Percentiles rank a stretch among this genome's conserved stretches.
Evolutionary conservation across 1,140 invertebrate species (phyloP).

Genomic region (Zaprionus kolodkinae): DNA sequence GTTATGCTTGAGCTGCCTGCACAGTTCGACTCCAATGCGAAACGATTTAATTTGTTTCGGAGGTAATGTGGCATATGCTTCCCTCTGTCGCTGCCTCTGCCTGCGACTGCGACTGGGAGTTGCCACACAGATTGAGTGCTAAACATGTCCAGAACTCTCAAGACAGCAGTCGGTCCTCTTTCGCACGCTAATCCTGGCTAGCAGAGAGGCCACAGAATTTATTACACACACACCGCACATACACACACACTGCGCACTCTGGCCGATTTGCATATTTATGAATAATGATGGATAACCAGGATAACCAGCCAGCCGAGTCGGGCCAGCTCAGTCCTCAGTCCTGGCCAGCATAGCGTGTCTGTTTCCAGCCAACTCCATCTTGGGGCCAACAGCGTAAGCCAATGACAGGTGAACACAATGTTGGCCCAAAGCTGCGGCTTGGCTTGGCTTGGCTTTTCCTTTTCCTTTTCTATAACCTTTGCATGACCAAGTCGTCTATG

Average conservation of each 20-base stretch:
- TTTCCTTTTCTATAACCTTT: conserved; percentile 81
- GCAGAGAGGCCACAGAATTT: too few relatives aligned
- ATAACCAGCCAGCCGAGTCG: conserved; percentile 25
- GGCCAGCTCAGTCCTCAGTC: too few relatives aligned
- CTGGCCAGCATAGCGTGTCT: conserved; percentile 35
- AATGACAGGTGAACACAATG: conserved; percentile 36
- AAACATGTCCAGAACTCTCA: conserved; percentile 56
- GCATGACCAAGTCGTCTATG: conserved; percentile 48
- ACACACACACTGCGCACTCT: too few relatives aligned
- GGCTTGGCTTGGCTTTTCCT: too few relatives aligned
- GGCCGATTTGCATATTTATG: conserved; percentile 80
- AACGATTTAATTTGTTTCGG: conserved; percentile 79
- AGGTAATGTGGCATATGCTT: conserved; percentile 76
- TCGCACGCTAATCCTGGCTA: neutral
- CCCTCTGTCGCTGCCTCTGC: neutral
- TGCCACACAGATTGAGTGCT: conserved; percentile 77
- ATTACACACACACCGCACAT: conserved; percentile 56
- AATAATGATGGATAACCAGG: conserved; percentile 78
- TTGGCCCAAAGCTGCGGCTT: conserved; percentile 24
- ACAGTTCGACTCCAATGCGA: conserved; percentile 60
- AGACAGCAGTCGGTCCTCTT: neutral
- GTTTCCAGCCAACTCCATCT: neutral
- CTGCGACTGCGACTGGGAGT: conserved; percentile 36
- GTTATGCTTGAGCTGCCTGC: conserved; percentile 48
- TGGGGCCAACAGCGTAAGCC: conserved; percentile 1